Evolutionary conservation across 1,140 invertebrate genomes (phyloP), one percentile per base, ranked within the genome.

Genomic region (Lanistes nyassanus): DNA sequence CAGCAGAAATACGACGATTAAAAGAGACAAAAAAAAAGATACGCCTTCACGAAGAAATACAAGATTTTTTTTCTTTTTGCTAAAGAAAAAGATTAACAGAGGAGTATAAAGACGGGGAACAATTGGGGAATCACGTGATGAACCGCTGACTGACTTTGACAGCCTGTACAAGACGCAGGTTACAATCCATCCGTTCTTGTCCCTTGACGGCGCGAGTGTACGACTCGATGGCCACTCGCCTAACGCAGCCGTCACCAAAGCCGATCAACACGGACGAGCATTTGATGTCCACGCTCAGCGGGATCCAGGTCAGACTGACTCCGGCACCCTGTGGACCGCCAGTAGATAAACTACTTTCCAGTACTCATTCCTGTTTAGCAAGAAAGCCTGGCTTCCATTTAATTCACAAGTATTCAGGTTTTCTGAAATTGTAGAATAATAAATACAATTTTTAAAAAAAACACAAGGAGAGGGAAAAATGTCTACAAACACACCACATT

Each of bases 201-300:
- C 55, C 55, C 34, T 42, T 31, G 23, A 39, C 4, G 5, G 29
- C 60, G 21, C 36, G 56, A 21, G 19, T 62, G 19, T 19, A 1
- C 3, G 36, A 37, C n/a, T 72, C 70, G 5, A 72, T 42, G 56
- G 56, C 55, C 55, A 72, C 53, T 34, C 31, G 19, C 16, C 70
- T 4, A 34, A 72, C 60, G 9, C 11, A 31, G 16, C 70, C 70
- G 47, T 72, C 70, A 21, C 19, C 19, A 56, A 72, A 72, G 4
- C 70, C 70, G 5, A 34, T 34, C 70, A 60, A 0, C 31, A 72
- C 70, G n/a, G 70, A 31, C 5, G 34, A 37, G 37, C 70, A 72
- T n/a, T 42, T 36, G 34, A 39, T 37, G 70, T 72, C 55, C 23
- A 72, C 70, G 11, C 36, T 36, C 36, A 72, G 4, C 19, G 70